phyloP scores from a whole-genome alignment of 1,140 invertebrate species.

The Temnothorax curvispinosus region DNA sequence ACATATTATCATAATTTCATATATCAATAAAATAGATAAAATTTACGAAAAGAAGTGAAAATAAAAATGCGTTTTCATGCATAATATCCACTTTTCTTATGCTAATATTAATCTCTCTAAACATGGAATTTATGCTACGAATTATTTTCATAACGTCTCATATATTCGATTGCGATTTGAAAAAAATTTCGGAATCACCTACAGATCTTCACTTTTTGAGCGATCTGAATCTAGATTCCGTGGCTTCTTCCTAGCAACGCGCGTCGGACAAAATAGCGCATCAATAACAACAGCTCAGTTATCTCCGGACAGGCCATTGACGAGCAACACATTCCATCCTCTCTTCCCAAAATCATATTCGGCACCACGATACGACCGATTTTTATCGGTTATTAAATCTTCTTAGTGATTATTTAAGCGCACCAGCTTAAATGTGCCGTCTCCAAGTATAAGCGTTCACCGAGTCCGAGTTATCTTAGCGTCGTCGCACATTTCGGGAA shows the following conservation, averaged over 20 bases:
- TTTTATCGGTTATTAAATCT: slow-evolving; percentile 59
- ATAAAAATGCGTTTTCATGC: background rate
- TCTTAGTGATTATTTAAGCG: slow-evolving; percentile 31
- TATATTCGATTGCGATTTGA: background rate
- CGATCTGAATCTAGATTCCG: background rate
- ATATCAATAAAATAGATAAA: background rate
- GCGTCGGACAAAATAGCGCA: slow-evolving; percentile 22
- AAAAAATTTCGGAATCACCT: background rate
- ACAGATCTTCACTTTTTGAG: slow-evolving; percentile 29
- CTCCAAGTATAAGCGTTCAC: background rate
- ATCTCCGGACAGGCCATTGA: slow-evolving; percentile 17
- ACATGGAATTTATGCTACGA: background rate
- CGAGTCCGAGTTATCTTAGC: slow-evolving; percentile 11
- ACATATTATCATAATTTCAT: background rate
- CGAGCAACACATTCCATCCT: background rate
- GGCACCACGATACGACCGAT: slow-evolving; percentile 47
- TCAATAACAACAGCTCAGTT: slow-evolving; percentile 51
- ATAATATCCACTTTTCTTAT: background rate
- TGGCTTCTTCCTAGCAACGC: slow-evolving; percentile 32
- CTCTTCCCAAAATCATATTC: slow-evolving; percentile 58
- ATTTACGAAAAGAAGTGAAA: background rate
- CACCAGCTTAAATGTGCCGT: slow-evolving; percentile 15
- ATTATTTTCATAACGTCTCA: background rate
- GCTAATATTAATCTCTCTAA: slow-evolving; percentile 3
- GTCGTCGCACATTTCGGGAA: slow-evolving; percentile 26